A percentile compares a stretch with the other conserved stretches of the same genome.
phyloP scores from a whole-genome alignment of 2,797 vertebrate species.

The Apogon hyalosoma region DNA sequence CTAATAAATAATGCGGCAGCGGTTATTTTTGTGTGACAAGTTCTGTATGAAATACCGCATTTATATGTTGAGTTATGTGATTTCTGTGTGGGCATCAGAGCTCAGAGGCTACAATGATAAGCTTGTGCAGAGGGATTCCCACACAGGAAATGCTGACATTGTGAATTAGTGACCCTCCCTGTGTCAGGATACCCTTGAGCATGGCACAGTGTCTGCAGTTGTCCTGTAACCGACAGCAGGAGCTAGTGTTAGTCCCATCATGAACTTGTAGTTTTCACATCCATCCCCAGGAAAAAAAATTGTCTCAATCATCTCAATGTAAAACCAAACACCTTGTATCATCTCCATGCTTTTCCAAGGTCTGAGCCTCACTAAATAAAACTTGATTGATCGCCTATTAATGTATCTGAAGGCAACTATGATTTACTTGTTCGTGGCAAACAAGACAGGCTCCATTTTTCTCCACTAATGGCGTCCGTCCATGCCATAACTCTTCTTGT shows the following conservation, averaged over 20 bases:
- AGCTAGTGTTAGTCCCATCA: not conserved
- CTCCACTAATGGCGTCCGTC: slow-evolving; percentile 76
- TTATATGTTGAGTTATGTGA: slow-evolving; percentile 25
- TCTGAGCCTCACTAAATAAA: slow-evolving; percentile 70
- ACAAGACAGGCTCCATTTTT: slow-evolving; percentile 81
- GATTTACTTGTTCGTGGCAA: slow-evolving; percentile 78
- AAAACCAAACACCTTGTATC: slow-evolving; percentile 50
- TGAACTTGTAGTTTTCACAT: slow-evolving; percentile 9
- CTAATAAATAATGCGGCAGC: slow-evolving; percentile 20
- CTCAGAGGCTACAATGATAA: slow-evolving; percentile 12
- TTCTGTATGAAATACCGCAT: slow-evolving; percentile 21
- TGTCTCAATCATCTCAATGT: slow-evolving; percentile 59
- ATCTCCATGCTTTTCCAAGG: slow-evolving; percentile 59
- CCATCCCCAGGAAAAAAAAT: slow-evolving; percentile 18
- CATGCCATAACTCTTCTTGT: slow-evolving; percentile 74
- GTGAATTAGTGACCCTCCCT: slow-evolving; percentile 29
- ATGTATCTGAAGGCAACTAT: slow-evolving; percentile 72
- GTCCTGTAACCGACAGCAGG: not conserved
- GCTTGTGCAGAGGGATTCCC: slow-evolving; percentile 9
- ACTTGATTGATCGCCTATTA: slow-evolving; percentile 81
- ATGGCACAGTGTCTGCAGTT: not conserved
- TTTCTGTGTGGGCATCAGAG: slow-evolving; percentile 31
- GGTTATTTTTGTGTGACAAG: slow-evolving; percentile 16
- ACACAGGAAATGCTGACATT: slow-evolving; percentile 12
- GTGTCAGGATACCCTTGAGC: slow-evolving; percentile 49